phyloP scores from a whole-genome alignment of 2,888 invertebrate genomes.

The Acanthococcus lagerstroemiae region DNA sequence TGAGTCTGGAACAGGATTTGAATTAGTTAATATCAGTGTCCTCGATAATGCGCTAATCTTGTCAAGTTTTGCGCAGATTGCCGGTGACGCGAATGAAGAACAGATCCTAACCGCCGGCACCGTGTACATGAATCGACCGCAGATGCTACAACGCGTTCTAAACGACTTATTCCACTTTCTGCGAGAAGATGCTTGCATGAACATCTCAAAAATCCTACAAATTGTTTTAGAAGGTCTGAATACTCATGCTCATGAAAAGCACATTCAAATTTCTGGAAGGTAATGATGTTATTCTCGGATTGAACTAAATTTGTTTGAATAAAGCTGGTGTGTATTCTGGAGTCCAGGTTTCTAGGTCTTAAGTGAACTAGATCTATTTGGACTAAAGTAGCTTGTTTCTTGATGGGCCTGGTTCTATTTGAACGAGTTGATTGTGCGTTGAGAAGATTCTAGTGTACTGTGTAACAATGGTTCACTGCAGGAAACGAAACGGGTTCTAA shows the following conservation, averaged over 20 bases:
- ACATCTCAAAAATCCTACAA: slow-evolving; percentile 62
- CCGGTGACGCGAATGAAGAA: slow-evolving; percentile 82
- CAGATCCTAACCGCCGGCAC: slow-evolving; percentile 78
- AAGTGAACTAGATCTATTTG: no score
- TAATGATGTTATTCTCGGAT: no score
- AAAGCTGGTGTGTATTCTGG: no score
- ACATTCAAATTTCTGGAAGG: slow-evolving; percentile 89
- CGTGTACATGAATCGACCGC: slow-evolving; percentile 74
- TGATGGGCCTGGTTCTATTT: slow-evolving; percentile 3
- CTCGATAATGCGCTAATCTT: not conserved
- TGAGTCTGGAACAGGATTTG: no score
- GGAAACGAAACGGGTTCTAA: no score
- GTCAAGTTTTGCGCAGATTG: slow-evolving; percentile 52
- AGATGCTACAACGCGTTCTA: slow-evolving; percentile 69
- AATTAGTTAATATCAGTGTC: not conserved
- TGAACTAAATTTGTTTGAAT: no score
- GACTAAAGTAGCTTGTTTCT: not conserved
- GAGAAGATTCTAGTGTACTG: no score
- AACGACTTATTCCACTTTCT: slow-evolving; percentile 85
- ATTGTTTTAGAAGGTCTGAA: slow-evolving; percentile 85
- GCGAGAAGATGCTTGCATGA: slow-evolving; percentile 68
- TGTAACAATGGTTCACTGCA: no score
- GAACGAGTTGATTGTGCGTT: no score
- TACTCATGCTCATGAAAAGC: slow-evolving; percentile 70
- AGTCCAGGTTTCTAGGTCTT: no score